Percentiles rank a stretch among this genome's conserved stretches.
Conservation (phyloP, 1,140 invertebrate genomes). For the Lithobius niger region DNA sequence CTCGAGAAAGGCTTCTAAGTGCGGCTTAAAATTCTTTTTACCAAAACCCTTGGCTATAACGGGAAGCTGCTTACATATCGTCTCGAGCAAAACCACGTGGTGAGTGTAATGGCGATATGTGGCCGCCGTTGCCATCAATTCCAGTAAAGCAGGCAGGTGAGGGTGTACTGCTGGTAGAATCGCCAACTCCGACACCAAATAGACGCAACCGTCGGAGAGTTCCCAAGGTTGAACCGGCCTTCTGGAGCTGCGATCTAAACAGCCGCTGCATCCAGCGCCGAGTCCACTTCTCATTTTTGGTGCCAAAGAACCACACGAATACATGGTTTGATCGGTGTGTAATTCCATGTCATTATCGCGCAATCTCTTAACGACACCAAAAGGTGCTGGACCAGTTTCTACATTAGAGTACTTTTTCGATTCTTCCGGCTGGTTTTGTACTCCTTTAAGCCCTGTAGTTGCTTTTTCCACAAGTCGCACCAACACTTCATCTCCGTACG, state of each 20-base stretch:
- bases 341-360: constrained; percentile 40
- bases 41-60: constrained; percentile 37
- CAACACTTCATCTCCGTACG: constrained; percentile 31
- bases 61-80: constrained; percentile 39
- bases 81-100: constrained; percentile 38
- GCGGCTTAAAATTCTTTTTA: constrained; percentile 38
- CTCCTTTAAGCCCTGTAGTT: constrained; percentile 26
- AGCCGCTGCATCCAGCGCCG: constrained; percentile 34
- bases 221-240: constrained; percentile 44
- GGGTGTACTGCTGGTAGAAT: constrained; percentile 11
- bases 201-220: constrained; percentile 40
- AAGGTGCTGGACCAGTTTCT: constrained; percentile 33
- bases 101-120: constrained; percentile 36
- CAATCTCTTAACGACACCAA: constrained; percentile 36
- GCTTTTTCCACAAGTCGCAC: constrained; percentile 22
- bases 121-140: constrained; percentile 32
- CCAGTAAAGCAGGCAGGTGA: constrained; percentile 25
- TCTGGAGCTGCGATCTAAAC: constrained; percentile 37
- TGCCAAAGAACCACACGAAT: constrained; percentile 42
- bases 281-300: constrained; percentile 38
- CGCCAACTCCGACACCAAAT: constrained; percentile 36
- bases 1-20: constrained; percentile 39
- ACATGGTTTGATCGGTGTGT: constrained; percentile 40
- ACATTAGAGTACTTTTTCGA: constrained; percentile 33
- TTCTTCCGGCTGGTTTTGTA: constrained; percentile 34